Conservation (phyloP, 2,888 invertebrate genomes). For the Athetis lepigone region DNA sequence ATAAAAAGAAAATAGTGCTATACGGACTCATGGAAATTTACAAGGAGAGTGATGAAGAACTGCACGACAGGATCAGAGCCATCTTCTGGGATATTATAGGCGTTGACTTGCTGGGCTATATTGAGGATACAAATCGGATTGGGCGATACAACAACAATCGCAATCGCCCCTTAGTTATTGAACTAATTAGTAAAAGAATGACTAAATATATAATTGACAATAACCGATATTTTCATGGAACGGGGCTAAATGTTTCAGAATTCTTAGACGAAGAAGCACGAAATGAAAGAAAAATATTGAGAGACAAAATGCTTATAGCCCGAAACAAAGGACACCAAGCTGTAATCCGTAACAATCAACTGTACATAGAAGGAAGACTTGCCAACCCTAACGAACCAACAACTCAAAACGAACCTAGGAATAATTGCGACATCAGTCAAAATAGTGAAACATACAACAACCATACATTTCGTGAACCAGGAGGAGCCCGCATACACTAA, state of each 20-base stretch:
- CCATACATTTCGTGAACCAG: conserved; percentile 1
- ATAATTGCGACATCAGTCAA: neutral
- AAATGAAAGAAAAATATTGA: conserved; percentile 6
- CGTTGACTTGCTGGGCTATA: neutral
- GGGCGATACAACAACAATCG: conserved; percentile 1
- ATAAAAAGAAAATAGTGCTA: conserved; percentile 16
- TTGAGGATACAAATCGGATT: conserved; percentile 4
- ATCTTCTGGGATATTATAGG: conserved; percentile 18
- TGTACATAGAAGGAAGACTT: conserved; percentile 13
- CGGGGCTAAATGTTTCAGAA: conserved; percentile 6
- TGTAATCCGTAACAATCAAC: conserved; percentile 17
- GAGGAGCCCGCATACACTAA: neutral
- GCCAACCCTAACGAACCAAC: neutral
- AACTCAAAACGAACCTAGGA: neutral
- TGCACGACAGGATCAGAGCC: conserved; percentile 8
- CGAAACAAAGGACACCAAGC: conserved; percentile 25
- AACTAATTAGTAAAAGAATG: conserved; percentile 27
- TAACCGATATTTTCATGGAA: conserved; percentile 4
- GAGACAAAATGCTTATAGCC: conserved; percentile 26
- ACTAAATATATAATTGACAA: conserved; percentile 15
- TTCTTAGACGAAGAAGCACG: conserved; percentile 11
- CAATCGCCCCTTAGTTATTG: conserved; percentile 22
- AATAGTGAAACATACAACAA: conserved; percentile 1
- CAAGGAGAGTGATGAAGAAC: conserved; percentile 8
- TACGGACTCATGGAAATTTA: conserved; percentile 10